Base-by-base conservation (phyloP, 53 echinoderm and acorn worm species). In the Actinopyga echinites region DNA sequence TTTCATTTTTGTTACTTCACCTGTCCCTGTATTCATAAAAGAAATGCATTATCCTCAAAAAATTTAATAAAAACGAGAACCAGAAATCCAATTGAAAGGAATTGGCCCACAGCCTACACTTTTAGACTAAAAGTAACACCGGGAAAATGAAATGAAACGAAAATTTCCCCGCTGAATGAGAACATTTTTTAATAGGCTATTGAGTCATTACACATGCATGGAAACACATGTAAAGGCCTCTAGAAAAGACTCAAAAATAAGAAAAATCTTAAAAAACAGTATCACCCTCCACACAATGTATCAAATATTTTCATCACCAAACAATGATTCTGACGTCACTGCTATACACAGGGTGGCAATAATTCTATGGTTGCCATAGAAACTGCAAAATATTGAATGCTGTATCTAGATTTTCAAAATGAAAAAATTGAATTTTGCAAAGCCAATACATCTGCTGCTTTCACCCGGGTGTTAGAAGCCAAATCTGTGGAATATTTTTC, bases 251-350 rank as follows among this genome's bases (percentile, higher is more conserved):
- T 21, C 2, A 36, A 33, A 65, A 65, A 65, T 8, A 65, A 65
- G 35, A 65, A 71, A 38, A n/a, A 40, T 40, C 40, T 42, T 42
- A 40, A 40, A 71, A 45, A 71, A 44, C 23, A 42, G 71, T 42
- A 42, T 25, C 42, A 44, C 44, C 71, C 40, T 36, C 24, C 44
- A 26, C 35, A 71, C 40, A 42, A 71, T 40, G 71, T 71, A 71
- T 71, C 71, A 40, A 40, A 71, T 71, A 71, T 71, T 71, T 71
- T 44, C 26, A 12, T 71, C 71, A 71, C 40, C 71, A 71, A 44
- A 71, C 71, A 71, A 71, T 71, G 71, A 44, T 33, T 22, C 40
- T 71, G 71, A 71, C 71, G 71, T 71, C 71, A 71, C 71, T 71
- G 44, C 42, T 33, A 44, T 71, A 44, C 28, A 36, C 43, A 6